Percentiles rank a stretch among this genome's conserved stretches.
Evolutionary conservation across 2,797 vertebrate species (phyloP).

Genomic region (Nothura maculosa): DNA sequence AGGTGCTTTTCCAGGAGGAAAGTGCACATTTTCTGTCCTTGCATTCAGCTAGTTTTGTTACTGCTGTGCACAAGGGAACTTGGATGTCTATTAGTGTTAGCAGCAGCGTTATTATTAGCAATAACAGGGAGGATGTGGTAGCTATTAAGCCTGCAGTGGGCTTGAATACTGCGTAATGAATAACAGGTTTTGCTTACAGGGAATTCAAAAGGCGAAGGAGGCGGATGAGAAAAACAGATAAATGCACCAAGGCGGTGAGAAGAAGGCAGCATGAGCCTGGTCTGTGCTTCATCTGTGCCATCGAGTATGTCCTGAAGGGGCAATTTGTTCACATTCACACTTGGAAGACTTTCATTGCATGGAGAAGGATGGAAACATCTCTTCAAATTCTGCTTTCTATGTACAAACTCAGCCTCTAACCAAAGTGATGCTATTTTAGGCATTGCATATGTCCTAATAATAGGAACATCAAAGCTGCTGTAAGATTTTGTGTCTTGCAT

Average conservation of each 20-base stretch:
- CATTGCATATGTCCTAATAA: neutral
- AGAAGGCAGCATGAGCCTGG: neutral
- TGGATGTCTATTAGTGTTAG: neutral
- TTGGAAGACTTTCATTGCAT: neutral
- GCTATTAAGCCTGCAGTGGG: neutral
- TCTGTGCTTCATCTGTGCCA: neutral
- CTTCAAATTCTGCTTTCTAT: neutral
- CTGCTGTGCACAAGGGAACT: neutral
- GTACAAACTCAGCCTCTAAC: neutral
- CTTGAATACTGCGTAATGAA: neutral
- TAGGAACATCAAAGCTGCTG: neutral
- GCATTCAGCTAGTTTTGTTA: neutral
- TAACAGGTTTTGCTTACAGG: neutral
- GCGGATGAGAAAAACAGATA: neutral
- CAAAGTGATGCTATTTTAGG: neutral
- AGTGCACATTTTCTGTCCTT: accelerated
- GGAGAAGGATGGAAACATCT: neutral
- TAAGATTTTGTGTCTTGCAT: neutral
- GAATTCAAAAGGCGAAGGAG: neutral
- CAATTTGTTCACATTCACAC: neutral
- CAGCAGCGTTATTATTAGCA: neutral
- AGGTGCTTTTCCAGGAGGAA: neutral
- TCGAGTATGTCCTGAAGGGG: neutral
- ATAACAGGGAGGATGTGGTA: neutral
- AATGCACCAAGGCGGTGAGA: neutral